Conservation (phyloP, 2,888 invertebrate genomes). For the Linnaemya vulpina region DNA sequence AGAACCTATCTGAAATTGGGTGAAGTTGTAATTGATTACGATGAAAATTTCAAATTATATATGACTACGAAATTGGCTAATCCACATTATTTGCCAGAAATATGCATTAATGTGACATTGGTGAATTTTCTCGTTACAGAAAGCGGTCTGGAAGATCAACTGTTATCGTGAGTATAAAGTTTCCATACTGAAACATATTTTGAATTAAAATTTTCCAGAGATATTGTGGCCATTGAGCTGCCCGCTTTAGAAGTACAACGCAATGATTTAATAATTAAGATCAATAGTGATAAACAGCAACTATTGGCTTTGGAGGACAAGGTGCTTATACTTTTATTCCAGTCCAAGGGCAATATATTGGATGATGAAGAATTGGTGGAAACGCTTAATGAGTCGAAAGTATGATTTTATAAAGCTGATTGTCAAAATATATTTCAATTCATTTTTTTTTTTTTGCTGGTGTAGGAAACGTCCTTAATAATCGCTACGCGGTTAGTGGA, state of each 20-base stretch:
- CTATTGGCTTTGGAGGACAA: conserved; percentile 94
- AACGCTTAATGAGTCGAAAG: conserved; percentile 84
- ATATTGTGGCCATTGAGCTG: conserved; percentile 93
- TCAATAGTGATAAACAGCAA: conserved; percentile 93
- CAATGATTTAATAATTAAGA: conserved; percentile 91
- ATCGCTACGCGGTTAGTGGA: conserved; percentile 94
- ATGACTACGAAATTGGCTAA: conserved; percentile 96
- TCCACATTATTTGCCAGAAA: conserved; percentile 96
- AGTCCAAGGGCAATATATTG: conserved; percentile 94
- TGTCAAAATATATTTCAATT: not conserved
- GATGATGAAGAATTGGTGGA: conserved; percentile 97
- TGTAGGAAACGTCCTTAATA: conserved; percentile 93
- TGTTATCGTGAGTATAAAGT: conserved; percentile 90
- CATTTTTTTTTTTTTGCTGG: conserved; percentile 55
- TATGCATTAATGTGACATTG: conserved; percentile 95
- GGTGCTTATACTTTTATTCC: conserved; percentile 91
- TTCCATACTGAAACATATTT: not conserved
- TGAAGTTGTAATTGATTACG: conserved; percentile 95
- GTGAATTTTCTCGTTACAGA: conserved; percentile 97
- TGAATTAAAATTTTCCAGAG: conserved; percentile 73
- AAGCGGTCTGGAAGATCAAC: conserved; percentile 94
- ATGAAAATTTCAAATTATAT: conserved; percentile 92
- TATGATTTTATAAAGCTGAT: conserved; percentile 56
- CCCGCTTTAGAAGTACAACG: conserved; percentile 93
- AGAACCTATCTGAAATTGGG: conserved; percentile 92